These are phyloP conservation scores for Agrilus planipennis DNA, from an alignment of 1,140 invertebrate species.

Conservation along the genomic window DNA sequence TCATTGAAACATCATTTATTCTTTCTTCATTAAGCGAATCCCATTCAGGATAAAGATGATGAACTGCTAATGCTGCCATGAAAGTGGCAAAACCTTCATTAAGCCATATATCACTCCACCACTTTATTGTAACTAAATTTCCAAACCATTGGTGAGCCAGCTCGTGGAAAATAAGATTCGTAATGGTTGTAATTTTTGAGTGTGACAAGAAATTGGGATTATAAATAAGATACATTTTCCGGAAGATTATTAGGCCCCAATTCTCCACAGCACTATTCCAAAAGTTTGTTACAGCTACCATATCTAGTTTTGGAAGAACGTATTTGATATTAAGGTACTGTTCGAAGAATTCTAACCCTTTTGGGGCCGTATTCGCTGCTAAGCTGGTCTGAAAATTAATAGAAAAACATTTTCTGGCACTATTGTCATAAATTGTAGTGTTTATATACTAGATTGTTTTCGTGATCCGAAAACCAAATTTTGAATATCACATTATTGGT, in stretches of 20 bases:
- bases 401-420: neutral
- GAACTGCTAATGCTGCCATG: constrained; percentile 47
- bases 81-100: constrained; percentile 81
- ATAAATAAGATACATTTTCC: constrained; percentile 57
- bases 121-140: constrained; percentile 67
- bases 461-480: constrained; percentile 56
- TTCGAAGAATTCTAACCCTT: constrained; percentile 64
- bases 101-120: constrained; percentile 78
- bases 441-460: constrained; percentile 44
- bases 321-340: constrained; percentile 66
- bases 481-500: constrained; percentile 43
- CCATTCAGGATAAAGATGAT: constrained; percentile 49
- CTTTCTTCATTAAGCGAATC: constrained; percentile 53
- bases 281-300: constrained; percentile 86
- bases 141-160: constrained; percentile 75
- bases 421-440: neutral
- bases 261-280: constrained; percentile 76
- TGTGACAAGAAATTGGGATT: constrained; percentile 51
- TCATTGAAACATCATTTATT: constrained; percentile 39
- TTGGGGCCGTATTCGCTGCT: constrained; percentile 56
- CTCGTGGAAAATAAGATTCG: constrained; percentile 66
- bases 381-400: constrained; percentile 32
- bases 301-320: constrained; percentile 67
- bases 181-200: constrained; percentile 48
- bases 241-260: constrained; percentile 50